Percentiles rank a stretch among this genome's conserved stretches.
These are phyloP conservation scores for Glareola pratincola DNA, from an alignment of 2,113 vertebrate species.

Conservation along the genomic window DNA sequence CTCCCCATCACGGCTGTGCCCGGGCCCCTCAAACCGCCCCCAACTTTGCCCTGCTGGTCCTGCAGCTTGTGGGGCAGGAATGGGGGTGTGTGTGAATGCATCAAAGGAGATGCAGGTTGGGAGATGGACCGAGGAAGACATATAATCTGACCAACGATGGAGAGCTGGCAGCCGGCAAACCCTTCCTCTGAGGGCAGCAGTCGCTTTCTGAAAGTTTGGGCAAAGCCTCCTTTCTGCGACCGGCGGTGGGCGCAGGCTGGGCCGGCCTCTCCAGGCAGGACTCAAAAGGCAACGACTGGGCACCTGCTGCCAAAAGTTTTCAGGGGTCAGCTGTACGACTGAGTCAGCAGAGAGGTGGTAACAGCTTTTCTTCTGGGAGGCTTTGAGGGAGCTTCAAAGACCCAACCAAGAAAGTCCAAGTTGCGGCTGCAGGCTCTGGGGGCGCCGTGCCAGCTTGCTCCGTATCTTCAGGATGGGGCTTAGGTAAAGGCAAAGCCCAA, in stretches of 20 bases:
- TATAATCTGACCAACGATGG: neutral
- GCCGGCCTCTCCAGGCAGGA: neutral
- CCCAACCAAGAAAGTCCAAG: neutral
- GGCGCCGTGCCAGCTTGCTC: neutral
- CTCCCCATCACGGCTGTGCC: neutral
- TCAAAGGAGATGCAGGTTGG: neutral
- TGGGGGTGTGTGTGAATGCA: neutral
- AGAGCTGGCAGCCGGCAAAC: neutral
- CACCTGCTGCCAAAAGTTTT: neutral
- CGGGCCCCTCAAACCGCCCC: rapidly evolving
- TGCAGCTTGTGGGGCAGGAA: neutral
- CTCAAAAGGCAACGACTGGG: neutral
- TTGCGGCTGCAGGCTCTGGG: neutral
- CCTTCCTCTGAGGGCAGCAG: neutral
- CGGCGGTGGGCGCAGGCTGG: neutral
- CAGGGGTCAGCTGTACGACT: neutral
- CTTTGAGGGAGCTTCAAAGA: neutral
- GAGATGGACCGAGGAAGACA: neutral
- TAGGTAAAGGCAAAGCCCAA: neutral
- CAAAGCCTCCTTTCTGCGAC: neutral
- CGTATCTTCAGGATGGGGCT: neutral
- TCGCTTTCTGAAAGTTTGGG: neutral
- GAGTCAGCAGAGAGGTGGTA: neutral
- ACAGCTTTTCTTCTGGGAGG: neutral
- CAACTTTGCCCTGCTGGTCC: neutral